Evolutionary conservation across 2,113 vertebrate species (phyloP).

Genomic region (Mesocricetus auratus): DNA sequence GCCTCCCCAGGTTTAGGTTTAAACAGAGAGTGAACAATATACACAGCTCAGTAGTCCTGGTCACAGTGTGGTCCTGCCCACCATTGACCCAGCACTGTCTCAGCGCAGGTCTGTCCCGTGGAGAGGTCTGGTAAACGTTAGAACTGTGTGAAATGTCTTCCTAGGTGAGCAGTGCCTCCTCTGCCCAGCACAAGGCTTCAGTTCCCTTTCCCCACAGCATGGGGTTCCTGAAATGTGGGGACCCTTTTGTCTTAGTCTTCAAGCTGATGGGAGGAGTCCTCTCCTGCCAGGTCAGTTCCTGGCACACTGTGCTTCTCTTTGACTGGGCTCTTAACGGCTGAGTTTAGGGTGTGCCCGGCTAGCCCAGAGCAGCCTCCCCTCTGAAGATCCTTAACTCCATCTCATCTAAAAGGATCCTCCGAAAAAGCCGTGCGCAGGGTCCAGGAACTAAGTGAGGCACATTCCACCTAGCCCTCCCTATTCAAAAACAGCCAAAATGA

Average conservation of each 20-base stretch:
- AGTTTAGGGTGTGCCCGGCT: neutral
- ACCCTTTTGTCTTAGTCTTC: neutral
- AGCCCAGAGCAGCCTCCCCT: neutral
- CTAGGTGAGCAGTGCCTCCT: neutral
- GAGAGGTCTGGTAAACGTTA: neutral
- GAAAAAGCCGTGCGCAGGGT: neutral
- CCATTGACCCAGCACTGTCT: neutral
- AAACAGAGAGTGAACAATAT: neutral
- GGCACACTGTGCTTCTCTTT: neutral
- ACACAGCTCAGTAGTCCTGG: neutral
- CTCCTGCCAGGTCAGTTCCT: neutral
- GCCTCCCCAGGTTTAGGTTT: neutral
- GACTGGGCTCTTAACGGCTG: neutral
- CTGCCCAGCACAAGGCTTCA: neutral
- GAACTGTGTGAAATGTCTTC: neutral
- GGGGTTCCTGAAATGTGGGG: neutral
- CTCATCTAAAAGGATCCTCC: neutral
- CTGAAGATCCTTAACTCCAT: slow-evolving; percentile 5
- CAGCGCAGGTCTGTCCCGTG: neutral
- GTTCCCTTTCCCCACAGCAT: neutral
- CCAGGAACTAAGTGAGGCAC: neutral
- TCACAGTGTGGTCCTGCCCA: neutral
- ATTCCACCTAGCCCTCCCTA: neutral
- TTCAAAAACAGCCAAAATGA: neutral
- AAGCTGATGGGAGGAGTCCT: neutral